Conservation (phyloP, 92 coral and sea anemone species). For the Muricea muricata region DNA sequence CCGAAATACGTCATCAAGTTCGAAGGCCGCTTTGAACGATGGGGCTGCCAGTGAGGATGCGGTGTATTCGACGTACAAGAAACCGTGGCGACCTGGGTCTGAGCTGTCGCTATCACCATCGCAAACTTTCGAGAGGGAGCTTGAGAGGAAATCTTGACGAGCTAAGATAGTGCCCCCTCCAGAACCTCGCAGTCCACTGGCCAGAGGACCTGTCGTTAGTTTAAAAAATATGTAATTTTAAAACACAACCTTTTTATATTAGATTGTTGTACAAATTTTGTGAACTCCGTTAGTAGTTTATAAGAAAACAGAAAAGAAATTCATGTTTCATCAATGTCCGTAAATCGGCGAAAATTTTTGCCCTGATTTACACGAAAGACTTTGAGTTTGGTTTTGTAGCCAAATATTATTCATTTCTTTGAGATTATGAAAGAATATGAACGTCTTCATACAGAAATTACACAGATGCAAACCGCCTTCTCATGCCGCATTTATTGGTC, state of each 20-base stretch:
- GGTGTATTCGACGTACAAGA: slow-evolving; percentile 85
- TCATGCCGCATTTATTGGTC: too few relatives aligned
- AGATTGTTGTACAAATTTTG: background rate
- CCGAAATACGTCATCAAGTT: slow-evolving; percentile 58
- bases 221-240: background rate
- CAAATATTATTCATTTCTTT: too few relatives aligned
- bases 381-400: too few relatives aligned
- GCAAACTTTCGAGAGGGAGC: slow-evolving; percentile 74
- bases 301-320: too few relatives aligned
- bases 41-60: slow-evolving; percentile 76
- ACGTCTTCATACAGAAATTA: too few relatives aligned
- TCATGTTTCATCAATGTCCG: too few relatives aligned
- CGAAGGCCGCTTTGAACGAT: slow-evolving; percentile 55
- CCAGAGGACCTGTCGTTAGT: slow-evolving; percentile 65
- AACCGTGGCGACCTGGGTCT: slow-evolving; percentile 82
- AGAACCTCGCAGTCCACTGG: slow-evolving; percentile 82
- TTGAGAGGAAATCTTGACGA: slow-evolving; percentile 87
- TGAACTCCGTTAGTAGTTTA: too few relatives aligned
- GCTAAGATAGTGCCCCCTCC: slow-evolving; percentile 84
- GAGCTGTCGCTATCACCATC: slow-evolving; percentile 66
- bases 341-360: too few relatives aligned
- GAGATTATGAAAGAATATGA: too few relatives aligned
- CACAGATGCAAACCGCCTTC: too few relatives aligned
- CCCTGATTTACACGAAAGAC: too few relatives aligned
- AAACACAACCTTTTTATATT: background rate